These are phyloP conservation scores for Zaprionus vittiger DNA, from an alignment of 1,140 invertebrate species.

Conservation along the genomic window DNA sequence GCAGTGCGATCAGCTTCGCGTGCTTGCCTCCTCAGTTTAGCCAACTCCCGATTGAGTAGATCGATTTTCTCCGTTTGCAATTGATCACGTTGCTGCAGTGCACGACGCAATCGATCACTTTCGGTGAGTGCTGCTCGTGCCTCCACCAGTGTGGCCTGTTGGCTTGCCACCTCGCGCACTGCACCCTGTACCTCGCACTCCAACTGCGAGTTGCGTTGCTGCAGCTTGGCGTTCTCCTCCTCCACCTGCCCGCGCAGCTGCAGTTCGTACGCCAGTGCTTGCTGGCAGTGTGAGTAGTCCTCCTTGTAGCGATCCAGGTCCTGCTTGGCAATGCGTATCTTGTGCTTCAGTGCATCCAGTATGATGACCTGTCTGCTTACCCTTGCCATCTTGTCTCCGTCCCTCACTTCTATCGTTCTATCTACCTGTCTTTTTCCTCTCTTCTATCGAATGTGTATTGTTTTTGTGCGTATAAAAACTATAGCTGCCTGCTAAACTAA, in stretches of 20 bases:
- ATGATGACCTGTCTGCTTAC: background rate
- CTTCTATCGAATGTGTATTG: background rate
- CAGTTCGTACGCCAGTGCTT: background rate
- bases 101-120: background rate
- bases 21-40: background rate
- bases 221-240: conserved; percentile 2
- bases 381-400: conserved; percentile 2
- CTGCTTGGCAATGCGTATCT: conserved; percentile 8
- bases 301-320: conserved; percentile 19
- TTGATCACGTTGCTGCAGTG: conserved; percentile 7
- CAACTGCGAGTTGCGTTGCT: conserved; percentile 10
- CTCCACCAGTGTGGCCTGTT: background rate
- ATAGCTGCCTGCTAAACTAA: background rate
- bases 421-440: background rate
- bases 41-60: conserved; percentile 4
- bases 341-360: conserved; percentile 19
- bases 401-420: background rate
- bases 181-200: background rate
- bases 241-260: background rate
- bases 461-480: background rate
- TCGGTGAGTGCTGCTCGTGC: background rate
- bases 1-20: conserved; percentile 23
- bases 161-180: background rate
- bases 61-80: conserved; percentile 29
- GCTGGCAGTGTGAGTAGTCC: conserved; percentile 13